Evolutionary conservation across 2,888 invertebrate species (phyloP).

Genomic region (Nephrotoma flavescens): DNA sequence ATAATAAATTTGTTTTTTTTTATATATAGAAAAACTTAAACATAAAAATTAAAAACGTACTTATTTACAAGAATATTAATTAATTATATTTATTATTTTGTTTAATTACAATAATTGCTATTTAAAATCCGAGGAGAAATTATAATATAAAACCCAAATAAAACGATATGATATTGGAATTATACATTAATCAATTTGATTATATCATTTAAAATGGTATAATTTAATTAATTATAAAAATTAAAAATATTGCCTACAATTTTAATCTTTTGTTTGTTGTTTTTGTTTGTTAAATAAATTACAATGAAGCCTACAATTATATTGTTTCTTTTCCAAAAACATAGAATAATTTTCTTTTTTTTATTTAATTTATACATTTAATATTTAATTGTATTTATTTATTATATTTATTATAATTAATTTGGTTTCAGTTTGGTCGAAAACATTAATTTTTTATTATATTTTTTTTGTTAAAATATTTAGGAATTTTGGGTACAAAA

Average conservation of each 20-base stretch:
- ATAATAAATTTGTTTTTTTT: not conserved
- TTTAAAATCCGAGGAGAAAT: not conserved
- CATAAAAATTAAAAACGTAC: not conserved
- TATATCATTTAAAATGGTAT: not conserved
- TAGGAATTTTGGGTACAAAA: conserved; percentile 31
- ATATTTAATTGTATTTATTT: not conserved
- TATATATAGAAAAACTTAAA: not conserved
- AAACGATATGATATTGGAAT: not conserved
- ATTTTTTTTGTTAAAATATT: not conserved
- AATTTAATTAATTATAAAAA: not conserved
- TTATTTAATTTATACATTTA: not conserved
- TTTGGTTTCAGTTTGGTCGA: conserved; percentile 2
- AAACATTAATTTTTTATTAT: not conserved
- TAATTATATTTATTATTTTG: not conserved
- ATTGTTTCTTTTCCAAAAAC: not conserved
- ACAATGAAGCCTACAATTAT: conserved; percentile 2
- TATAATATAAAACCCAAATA: not conserved
- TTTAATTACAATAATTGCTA: not conserved
- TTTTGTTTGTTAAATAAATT: not conserved
- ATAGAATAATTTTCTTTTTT: not conserved
- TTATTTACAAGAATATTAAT: not conserved
- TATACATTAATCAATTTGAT: not conserved
- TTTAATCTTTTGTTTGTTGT: not conserved
- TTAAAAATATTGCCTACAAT: not conserved
- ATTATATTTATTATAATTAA: not conserved